Evolutionary conservation across 2,797 vertebrate species (phyloP).

Genomic region (Crocodylus rhombifer): DNA sequence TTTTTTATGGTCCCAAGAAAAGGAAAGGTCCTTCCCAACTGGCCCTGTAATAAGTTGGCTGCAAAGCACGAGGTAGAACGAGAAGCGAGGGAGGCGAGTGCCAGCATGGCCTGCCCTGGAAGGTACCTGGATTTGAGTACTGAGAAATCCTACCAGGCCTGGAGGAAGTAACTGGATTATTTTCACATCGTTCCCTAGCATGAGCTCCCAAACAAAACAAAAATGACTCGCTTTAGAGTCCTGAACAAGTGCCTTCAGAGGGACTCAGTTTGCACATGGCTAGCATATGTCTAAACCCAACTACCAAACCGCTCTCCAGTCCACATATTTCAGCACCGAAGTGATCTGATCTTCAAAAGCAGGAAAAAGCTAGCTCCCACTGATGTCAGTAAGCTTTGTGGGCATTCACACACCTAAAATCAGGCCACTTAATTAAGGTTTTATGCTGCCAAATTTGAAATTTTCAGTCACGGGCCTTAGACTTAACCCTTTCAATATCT

Average conservation of each 20-base stretch:
- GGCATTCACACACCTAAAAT: too few relatives aligned
- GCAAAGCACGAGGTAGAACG: neutral
- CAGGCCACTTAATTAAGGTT: neutral
- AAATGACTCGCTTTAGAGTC: neutral
- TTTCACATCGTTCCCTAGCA: neutral
- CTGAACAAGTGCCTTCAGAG: neutral
- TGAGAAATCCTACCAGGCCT: neutral
- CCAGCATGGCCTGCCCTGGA: fast-evolving
- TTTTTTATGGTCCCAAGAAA: fast-evolving
- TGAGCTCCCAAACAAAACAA: neutral
- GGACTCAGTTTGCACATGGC: neutral
- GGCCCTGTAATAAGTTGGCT: neutral
- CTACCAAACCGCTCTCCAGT: neutral
- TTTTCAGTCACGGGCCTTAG: neutral
- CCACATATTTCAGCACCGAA: neutral
- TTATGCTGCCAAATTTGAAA: neutral
- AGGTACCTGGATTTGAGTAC: neutral
- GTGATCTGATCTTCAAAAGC: neutral
- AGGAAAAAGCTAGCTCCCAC: too few relatives aligned
- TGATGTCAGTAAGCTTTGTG: too few relatives aligned
- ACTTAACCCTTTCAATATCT: neutral
- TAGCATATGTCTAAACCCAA: neutral
- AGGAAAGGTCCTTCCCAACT: fast-evolving
- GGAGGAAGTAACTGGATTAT: neutral
- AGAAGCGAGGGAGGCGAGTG: neutral